Evolutionary conservation across 23 tunicate genomes (phyloP).

Genomic region (Trididemnum miniatum): DNA sequence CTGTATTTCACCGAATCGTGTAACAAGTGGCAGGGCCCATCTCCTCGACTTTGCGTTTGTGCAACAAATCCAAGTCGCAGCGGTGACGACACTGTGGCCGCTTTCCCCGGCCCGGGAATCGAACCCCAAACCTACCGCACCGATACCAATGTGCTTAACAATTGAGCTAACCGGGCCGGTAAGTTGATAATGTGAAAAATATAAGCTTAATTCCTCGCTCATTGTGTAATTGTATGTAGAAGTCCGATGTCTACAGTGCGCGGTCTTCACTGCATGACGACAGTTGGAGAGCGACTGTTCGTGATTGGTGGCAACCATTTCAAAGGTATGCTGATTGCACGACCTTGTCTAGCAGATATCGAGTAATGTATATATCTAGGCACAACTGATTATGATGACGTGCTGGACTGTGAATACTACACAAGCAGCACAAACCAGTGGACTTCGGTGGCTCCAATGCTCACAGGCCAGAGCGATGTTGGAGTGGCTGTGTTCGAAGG

Average conservation of each 20-base stretch:
- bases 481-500: constrained; percentile 94
- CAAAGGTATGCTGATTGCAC: constrained; percentile 52
- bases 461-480: constrained; percentile 96
- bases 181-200: too few relatives aligned
- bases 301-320: constrained; percentile 98
- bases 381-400: constrained; percentile 96
- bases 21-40: too few relatives aligned
- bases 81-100: too few relatives aligned
- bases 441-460: constrained; percentile 94
- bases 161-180: too few relatives aligned
- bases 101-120: too few relatives aligned
- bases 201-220: too few relatives aligned
- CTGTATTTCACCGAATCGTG: too few relatives aligned
- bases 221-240: constrained; percentile 5
- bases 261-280: constrained; percentile 98
- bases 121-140: too few relatives aligned
- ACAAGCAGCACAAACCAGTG: constrained; percentile 84
- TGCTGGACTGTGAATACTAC: constrained; percentile 94
- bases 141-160: too few relatives aligned
- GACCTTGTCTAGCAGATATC: neutral
- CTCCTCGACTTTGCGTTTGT: too few relatives aligned
- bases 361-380: constrained; percentile 36
- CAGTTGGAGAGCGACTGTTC: constrained; percentile 76
- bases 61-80: too few relatives aligned
- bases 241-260: constrained; percentile 91